Base-by-base conservation (phyloP, 2,113 vertebrate genomes). In the Tyto alba region DNA sequence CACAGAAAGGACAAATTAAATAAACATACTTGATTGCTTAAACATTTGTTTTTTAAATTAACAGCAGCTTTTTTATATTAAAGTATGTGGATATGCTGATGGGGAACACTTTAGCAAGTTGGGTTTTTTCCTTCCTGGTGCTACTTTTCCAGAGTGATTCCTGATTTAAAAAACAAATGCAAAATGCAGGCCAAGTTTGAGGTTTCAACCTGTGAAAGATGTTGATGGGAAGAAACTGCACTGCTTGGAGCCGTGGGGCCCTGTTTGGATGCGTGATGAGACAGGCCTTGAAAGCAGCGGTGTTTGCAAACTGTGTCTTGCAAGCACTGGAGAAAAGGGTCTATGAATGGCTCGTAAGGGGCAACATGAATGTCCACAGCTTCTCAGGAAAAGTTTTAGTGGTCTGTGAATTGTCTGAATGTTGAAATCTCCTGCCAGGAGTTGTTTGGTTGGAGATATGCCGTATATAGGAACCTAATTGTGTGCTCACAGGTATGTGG, bases 11-110 rank as follows among this genome's bases (percentile, higher is more conserved):
- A 79, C 83, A 78, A 93, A 96, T 97, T 87, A 94, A 97, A 95
- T 95, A 97, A 96, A 93, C 91, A 93, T 92, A 89, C 80, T 89
- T 80, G 93, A 93, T 95, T 71, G 88, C 96, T 96, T 89, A 94
- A 95, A 95, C 85, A 76, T 91, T 95, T 96, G 87, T 69, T 85
- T 97, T 95, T 94, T 85, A 93, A 90, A 94, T 92, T 89, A 91
- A 74, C 85, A 79, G 90, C 89, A 95, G 92, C 72, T 90, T 97
- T 97, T 96, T 92, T 91, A 4, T 78, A 95, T 94, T 96, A 95
- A 90, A 90, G 68, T 75, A 34, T 79, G 84, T 73, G 94, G 95
- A 59, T 93, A 34, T 67, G 45, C 93, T 96, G 93, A 88, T 91
- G 79, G 82, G 89, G 89, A 96, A 78, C 86, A 64, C 87, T 89